Evolutionary conservation across 2,113 vertebrate species (phyloP).

Genomic region (Nycticebus coucang): DNA sequence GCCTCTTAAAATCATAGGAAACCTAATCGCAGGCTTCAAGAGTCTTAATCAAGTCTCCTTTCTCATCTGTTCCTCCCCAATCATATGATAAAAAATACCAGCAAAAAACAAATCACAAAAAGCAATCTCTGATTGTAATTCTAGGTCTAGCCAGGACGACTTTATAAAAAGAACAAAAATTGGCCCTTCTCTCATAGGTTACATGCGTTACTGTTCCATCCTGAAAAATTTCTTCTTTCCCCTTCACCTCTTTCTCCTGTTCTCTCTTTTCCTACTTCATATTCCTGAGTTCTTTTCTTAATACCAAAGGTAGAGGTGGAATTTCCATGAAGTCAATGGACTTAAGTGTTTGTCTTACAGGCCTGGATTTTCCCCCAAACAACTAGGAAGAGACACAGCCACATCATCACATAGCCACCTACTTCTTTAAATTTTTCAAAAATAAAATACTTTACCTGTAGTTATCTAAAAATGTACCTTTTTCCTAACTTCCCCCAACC

Average conservation of each 20-base stretch:
- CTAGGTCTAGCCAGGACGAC: neutral
- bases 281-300: neutral
- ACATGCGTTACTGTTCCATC: neutral
- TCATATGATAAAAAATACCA: neutral
- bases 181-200: neutral
- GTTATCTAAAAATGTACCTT: neutral
- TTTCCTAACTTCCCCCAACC: neutral
- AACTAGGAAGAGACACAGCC: neutral
- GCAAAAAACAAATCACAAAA: neutral
- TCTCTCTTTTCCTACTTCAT: neutral
- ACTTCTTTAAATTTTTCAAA: neutral
- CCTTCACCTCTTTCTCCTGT: neutral
- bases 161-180: constrained; percentile 18
- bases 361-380: rapidly evolving
- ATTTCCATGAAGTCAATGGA: neutral
- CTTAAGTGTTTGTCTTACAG: neutral
- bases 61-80: neutral
- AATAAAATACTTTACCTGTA: neutral
- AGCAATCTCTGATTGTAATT: constrained; percentile 9
- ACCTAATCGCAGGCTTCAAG: neutral
- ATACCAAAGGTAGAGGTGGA: neutral
- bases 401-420: neutral
- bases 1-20: constrained; percentile 18
- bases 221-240: neutral
- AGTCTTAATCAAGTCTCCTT: constrained; percentile 17